Conservation (phyloP, 2,888 invertebrate species). For the Cheilosia urbana region DNA sequence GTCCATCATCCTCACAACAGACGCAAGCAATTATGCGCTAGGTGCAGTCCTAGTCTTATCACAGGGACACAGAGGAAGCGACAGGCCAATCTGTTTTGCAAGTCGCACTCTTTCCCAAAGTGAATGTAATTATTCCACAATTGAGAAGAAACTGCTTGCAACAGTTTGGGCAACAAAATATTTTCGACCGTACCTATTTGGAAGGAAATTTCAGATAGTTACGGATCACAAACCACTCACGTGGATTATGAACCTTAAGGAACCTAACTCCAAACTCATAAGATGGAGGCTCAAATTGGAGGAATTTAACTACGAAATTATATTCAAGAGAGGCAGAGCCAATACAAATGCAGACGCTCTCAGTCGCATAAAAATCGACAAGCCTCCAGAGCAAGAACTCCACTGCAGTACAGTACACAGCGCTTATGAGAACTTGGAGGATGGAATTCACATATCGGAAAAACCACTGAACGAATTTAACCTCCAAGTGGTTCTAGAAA, state of each 20-base stretch:
- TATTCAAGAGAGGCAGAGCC: too few species aligned
- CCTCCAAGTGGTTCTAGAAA: conserved; percentile 12
- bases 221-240: conserved; percentile 32
- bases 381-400: too few species aligned
- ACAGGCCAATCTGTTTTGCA: conserved; percentile 77
- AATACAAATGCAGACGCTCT: too few species aligned
- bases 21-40: conserved; percentile 71
- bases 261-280: too few species aligned
- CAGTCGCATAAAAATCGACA: too few species aligned
- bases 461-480: neutral
- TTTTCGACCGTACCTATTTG: too few species aligned
- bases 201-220: too few species aligned
- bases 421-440: neutral
- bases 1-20: conserved; percentile 12
- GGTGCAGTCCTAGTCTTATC: conserved; percentile 77
- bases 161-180: conserved; percentile 80
- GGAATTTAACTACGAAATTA: too few species aligned
- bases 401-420: neutral
- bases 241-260: too few species aligned
- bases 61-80: conserved; percentile 71
- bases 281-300: too few species aligned
- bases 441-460: neutral
- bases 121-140: conserved; percentile 76
- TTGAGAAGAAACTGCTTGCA: conserved; percentile 80
- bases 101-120: conserved; percentile 76